phyloP scores from a whole-genome alignment of 2,888 invertebrate genomes.

The Pasiphila rectangulata region DNA sequence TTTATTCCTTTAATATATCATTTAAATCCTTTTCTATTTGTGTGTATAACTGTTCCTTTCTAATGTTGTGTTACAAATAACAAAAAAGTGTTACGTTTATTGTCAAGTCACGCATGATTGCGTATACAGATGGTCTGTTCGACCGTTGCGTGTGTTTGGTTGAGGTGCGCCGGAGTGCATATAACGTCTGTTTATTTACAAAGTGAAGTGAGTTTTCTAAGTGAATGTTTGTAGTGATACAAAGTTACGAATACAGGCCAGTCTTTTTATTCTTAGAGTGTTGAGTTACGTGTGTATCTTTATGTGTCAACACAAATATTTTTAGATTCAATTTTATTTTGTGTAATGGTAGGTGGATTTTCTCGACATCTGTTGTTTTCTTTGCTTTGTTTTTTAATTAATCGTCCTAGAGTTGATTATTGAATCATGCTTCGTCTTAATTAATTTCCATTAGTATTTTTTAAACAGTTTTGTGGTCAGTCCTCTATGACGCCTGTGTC shows the following conservation, averaged over 20 bases:
- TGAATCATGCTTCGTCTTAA: constrained; percentile 51
- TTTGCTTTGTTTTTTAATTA: not conserved
- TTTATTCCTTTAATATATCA: constrained; percentile 30
- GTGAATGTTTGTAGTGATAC: constrained; percentile 43
- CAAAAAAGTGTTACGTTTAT: constrained; percentile 20
- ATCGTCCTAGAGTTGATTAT: too few species aligned
- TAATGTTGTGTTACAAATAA: constrained; percentile 22
- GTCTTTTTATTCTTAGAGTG: constrained; percentile 58
- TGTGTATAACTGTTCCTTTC: not conserved
- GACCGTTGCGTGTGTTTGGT: constrained; percentile 56
- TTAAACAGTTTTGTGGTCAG: constrained; percentile 57
- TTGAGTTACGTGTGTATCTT: constrained; percentile 45
- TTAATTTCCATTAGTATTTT: constrained; percentile 59
- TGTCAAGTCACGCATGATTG: constrained; percentile 40
- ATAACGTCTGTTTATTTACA: constrained; percentile 38
- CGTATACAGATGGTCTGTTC: constrained; percentile 30
- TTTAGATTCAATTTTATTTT: too few species aligned
- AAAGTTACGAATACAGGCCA: too few species aligned
- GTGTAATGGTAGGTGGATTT: constrained; percentile 23
- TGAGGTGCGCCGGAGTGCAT: constrained; percentile 53
- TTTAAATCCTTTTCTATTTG: constrained; percentile 13
- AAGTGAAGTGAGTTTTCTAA: constrained; percentile 31
- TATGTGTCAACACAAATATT: constrained; percentile 51
- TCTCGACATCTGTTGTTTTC: constrained; percentile 3
- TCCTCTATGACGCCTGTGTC: constrained; percentile 58